Evolutionary conservation across 2,888 invertebrate species (phyloP).

Genomic region (Operophtera brumata): DNA sequence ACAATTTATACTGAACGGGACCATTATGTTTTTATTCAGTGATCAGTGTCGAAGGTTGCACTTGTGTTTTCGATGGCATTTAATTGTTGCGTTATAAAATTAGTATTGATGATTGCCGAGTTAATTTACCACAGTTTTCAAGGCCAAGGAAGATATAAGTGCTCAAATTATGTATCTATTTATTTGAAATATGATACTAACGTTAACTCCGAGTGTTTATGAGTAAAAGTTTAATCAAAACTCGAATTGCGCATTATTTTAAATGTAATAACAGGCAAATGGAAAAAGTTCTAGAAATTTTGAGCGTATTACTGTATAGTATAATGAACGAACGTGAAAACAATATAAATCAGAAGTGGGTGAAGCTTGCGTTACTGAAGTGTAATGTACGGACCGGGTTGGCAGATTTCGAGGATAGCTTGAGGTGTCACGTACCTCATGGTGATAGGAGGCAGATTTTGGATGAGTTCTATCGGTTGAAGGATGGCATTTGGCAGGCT

Average conservation of each 20-base stretch:
- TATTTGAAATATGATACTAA: no score
- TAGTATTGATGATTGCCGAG: no score
- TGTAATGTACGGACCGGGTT: conserved; percentile 51
- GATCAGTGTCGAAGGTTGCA: conserved; percentile 4
- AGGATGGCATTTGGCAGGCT: conserved; percentile 60
- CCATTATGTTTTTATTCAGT: conserved; percentile 14
- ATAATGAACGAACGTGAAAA: conserved; percentile 41
- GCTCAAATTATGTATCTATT: no score
- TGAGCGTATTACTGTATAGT: conserved; percentile 43
- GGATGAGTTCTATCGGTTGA: conserved; percentile 51
- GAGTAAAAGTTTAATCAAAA: conserved; percentile 28
- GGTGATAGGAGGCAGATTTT: conserved; percentile 43
- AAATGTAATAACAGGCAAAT: conserved; percentile 33
- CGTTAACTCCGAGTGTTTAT: conserved; percentile 2
- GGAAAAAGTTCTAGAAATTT: conserved; percentile 28
- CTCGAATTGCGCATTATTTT: conserved; percentile 14
- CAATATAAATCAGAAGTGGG: conserved; percentile 56
- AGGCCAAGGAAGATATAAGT: no score
- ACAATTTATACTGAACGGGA: conserved; percentile 38
- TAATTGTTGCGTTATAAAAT: no score
- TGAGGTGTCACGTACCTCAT: conserved; percentile 39
- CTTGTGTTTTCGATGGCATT: conserved; percentile 11
- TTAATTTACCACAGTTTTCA: not conserved
- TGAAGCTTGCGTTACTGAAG: conserved; percentile 58
- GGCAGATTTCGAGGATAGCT: conserved; percentile 47